Evolutionary conservation across 2,113 vertebrate genomes (phyloP).

Genomic region (Heterotilapia buettikoferi): DNA sequence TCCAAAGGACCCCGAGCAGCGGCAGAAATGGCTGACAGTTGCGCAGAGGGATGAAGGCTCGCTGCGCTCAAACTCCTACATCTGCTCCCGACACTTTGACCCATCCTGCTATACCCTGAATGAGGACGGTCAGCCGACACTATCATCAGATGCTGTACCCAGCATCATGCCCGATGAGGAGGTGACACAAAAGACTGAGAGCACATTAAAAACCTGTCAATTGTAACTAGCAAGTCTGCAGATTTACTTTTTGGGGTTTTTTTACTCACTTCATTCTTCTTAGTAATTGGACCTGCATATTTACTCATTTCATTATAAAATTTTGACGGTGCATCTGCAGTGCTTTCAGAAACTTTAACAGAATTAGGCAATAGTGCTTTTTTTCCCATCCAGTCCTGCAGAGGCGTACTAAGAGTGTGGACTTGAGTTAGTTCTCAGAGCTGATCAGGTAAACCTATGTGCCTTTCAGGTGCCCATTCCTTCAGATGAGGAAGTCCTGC

Average conservation of each 20-base stretch:
- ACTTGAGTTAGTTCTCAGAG: background rate
- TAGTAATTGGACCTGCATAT: background rate
- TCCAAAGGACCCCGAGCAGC: background rate
- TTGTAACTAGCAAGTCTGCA: background rate
- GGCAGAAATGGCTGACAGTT: conserved; percentile 13
- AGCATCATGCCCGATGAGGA: background rate
- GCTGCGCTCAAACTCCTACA: background rate
- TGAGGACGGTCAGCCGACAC: background rate
- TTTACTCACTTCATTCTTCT: background rate
- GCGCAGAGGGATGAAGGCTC: conserved; percentile 50
- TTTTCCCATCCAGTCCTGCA: background rate
- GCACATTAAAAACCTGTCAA: background rate
- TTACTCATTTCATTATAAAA: fast-evolving
- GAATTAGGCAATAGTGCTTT: background rate
- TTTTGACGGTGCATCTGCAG: background rate
- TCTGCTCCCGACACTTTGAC: conserved; percentile 54
- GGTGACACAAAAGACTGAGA: conserved; percentile 5
- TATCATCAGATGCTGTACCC: conserved; percentile 25
- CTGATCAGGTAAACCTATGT: background rate
- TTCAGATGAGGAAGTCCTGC: conserved; percentile 15
- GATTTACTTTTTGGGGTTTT: background rate
- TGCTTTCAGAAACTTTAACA: background rate
- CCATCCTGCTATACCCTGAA: conserved; percentile 5
- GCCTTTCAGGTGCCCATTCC: background rate
- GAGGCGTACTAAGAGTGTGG: fast-evolving